These are phyloP conservation scores for Cyphomyrus discorhynchus DNA, from an alignment of 2,113 vertebrate genomes.

Conservation along the genomic window DNA sequence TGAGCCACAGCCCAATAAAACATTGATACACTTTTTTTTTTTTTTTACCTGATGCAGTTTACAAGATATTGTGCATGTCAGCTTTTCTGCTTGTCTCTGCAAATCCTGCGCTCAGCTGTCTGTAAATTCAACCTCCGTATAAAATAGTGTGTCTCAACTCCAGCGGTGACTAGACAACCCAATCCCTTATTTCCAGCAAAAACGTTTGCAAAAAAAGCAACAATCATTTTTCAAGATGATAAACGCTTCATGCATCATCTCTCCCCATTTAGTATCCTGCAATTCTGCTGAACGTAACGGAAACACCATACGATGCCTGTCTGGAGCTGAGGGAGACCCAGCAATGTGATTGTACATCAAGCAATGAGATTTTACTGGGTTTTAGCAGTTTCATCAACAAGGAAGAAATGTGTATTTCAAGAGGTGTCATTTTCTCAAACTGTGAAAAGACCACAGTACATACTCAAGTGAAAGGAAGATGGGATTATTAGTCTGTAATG, in stretches of 20 bases:
- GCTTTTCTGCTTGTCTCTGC: neutral
- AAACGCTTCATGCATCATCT: neutral
- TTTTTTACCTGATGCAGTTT: neutral
- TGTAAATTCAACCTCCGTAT: neutral
- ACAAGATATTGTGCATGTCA: neutral
- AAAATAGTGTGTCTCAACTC: neutral
- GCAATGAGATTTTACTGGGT: neutral
- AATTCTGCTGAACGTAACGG: neutral
- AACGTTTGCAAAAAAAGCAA: neutral
- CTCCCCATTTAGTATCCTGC: neutral
- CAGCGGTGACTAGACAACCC: neutral
- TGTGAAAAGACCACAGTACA: neutral
- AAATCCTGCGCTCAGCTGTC: neutral
- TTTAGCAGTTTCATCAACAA: neutral
- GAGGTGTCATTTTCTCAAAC: neutral
- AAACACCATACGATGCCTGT: neutral
- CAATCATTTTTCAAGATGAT: neutral
- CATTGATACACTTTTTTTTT: neutral
- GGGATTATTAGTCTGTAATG: neutral
- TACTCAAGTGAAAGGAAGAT: neutral
- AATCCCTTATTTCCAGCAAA: neutral
- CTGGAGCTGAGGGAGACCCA: neutral
- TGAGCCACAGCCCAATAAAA: neutral
- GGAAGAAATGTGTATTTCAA: neutral
- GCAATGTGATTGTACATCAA: neutral